These are phyloP conservation scores for Cranoglanis bouderius DNA, from an alignment of 2,113 vertebrate genomes.

Conservation along the genomic window DNA sequence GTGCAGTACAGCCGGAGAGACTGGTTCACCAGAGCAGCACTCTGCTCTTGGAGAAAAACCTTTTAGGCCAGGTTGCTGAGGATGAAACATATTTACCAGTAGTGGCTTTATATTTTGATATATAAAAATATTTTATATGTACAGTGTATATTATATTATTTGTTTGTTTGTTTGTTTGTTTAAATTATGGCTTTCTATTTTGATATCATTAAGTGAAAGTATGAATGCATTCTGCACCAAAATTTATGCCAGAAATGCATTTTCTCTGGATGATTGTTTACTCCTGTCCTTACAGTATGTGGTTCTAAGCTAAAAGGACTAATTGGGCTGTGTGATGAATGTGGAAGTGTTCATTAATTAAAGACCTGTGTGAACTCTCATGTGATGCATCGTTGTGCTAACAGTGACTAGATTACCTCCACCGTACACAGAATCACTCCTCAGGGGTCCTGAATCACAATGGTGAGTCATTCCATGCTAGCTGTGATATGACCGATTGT, in stretches of 20 bases:
- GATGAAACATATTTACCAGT: not conserved
- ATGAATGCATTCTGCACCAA: not conserved
- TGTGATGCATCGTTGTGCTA: slow-evolving; percentile 31
- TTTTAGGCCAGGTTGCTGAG: not conserved
- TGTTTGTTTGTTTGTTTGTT: too few species aligned
- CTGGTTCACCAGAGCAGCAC: not conserved
- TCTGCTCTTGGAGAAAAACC: not conserved
- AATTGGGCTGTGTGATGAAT: slow-evolving; percentile 46
- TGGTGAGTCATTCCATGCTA: slow-evolving; percentile 19
- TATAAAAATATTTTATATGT: too few species aligned
- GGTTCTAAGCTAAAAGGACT: slow-evolving; percentile 21
- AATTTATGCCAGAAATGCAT: not conserved
- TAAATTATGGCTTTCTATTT: not conserved
- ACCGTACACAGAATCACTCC: not conserved
- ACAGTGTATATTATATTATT: too few species aligned
- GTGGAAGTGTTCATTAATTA: slow-evolving; percentile 29
- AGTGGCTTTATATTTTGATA: not conserved
- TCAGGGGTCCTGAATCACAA: slow-evolving; percentile 32
- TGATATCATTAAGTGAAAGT: not conserved
- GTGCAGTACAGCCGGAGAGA: not conserved
- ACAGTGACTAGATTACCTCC: slow-evolving; percentile 27
- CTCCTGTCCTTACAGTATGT: not conserved
- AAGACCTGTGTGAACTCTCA: not conserved
- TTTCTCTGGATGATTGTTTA: not conserved
- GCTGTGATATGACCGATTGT: slow-evolving; percentile 37